phyloP scores from a whole-genome alignment of 1,140 invertebrate species.

The Sminthurinus signatus region DNA sequence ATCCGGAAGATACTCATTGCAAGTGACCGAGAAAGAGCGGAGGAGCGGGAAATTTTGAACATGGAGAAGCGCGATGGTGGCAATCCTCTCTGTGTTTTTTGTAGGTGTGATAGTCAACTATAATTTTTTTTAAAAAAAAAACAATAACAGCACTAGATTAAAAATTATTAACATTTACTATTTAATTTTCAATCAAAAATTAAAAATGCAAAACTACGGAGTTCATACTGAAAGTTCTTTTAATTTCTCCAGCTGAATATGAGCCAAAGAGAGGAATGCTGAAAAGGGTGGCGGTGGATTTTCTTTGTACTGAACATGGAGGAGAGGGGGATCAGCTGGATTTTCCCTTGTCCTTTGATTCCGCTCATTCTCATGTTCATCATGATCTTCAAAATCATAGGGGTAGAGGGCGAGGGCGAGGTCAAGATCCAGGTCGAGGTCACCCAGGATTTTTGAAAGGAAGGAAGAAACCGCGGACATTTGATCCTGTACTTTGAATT shows the following conservation, averaged over 20 bases:
- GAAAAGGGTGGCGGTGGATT: slow-evolving; percentile 4
- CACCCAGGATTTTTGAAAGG: not conserved
- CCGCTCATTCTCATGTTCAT: no score
- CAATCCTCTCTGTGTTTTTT: not conserved
- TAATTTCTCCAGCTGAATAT: not conserved
- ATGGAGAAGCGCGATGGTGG: not conserved
- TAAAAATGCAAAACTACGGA: not conserved
- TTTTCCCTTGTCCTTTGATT: not conserved
- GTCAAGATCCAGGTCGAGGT: not conserved
- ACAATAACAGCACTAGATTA: no score
- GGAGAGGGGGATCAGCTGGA: not conserved
- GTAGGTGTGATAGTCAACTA: not conserved
- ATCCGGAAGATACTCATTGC: not conserved
- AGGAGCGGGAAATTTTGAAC: not conserved
- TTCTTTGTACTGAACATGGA: not conserved
- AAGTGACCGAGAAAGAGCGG: not conserved
- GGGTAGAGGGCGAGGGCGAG: not conserved
- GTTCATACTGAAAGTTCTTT: not conserved
- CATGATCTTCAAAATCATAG: not conserved
- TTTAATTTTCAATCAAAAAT: not conserved
- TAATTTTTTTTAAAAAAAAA: no score
- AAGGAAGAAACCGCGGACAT: not conserved
- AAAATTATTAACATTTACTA: not conserved
- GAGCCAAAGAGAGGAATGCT: not conserved
- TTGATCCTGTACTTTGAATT: no score